A percentile compares a stretch with the other conserved stretches of the same genome.
These are phyloP conservation scores for Mormoops blainvillei DNA, from an alignment of 2,113 vertebrate genomes.

Conservation along the genomic window DNA sequence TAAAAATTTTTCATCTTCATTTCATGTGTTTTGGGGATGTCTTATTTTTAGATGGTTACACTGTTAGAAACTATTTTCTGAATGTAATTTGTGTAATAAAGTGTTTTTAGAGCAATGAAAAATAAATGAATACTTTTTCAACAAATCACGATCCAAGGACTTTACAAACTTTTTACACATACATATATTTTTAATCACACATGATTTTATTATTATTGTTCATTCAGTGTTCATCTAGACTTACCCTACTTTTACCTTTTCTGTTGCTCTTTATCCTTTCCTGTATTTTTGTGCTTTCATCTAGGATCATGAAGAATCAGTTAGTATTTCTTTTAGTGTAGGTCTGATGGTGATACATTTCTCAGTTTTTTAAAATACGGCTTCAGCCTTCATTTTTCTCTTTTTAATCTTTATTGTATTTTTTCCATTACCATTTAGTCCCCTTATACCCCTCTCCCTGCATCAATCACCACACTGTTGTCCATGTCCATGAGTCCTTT, in stretches of 20 bases:
- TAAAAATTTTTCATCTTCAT: constrained; percentile 80
- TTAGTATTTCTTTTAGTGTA: background rate
- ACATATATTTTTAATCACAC: background rate
- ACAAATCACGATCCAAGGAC: background rate
- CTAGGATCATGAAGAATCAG: background rate
- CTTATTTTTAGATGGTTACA: constrained; percentile 96
- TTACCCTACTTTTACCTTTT: background rate
- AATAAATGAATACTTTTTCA: constrained; percentile 9
- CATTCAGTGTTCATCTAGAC: background rate
- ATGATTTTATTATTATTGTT: background rate
- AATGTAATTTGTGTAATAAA: constrained; percentile 99
- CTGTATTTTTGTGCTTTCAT: background rate
- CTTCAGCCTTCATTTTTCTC: constrained; percentile 1
- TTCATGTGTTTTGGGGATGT: constrained; percentile 87
- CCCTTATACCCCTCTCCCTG: too few relatives aligned
- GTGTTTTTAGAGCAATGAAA: constrained; percentile 94
- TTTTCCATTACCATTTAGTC: too few relatives aligned
- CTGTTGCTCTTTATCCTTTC: background rate
- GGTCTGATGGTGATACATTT: background rate
- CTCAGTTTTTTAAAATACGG: background rate
- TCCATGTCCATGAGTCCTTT: too few relatives aligned
- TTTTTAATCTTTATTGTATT: too few relatives aligned
- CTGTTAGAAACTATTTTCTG: constrained; percentile 99
- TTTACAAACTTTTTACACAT: background rate
- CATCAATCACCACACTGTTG: too few relatives aligned